These are phyloP conservation scores for Tenthredo distinguenda DNA, from an alignment of 2,888 invertebrate species.

Conservation along the genomic window DNA sequence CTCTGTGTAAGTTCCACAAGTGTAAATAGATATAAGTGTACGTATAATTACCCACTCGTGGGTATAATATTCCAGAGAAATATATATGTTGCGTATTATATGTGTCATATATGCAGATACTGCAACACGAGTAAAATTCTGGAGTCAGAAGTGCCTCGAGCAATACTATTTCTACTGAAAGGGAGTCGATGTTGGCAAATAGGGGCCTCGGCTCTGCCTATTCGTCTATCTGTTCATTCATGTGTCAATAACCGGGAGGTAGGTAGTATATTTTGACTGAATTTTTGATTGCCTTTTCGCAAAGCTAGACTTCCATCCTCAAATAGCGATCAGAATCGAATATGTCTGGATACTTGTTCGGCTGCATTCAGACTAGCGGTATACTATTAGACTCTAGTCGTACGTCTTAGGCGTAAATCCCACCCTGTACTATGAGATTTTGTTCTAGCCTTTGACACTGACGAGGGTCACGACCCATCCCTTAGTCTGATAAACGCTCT, in stretches of 20 bases:
- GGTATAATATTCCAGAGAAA: conserved; percentile 5
- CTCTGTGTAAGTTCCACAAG: not conserved
- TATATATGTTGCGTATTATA: not conserved
- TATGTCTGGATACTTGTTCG: not conserved
- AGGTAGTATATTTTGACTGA: not conserved
- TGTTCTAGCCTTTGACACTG: conserved; percentile 19
- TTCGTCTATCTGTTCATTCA: conserved; percentile 28
- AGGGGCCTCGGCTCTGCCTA: conserved; percentile 1
- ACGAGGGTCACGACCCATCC: conserved; percentile 24
- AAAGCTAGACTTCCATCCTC: not conserved
- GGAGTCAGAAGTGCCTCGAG: conserved; percentile 5
- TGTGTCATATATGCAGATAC: not conserved
- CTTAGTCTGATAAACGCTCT: conserved; percentile 13
- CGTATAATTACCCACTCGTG: conserved; percentile 4
- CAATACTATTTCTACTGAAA: not conserved
- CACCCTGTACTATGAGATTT: not conserved
- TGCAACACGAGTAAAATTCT: not conserved
- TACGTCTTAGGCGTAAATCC: not conserved
- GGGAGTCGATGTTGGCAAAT: conserved; percentile 36
- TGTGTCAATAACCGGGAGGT: conserved; percentile 27
- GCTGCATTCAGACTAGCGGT: not conserved
- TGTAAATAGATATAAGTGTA: not conserved
- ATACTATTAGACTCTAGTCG: not conserved
- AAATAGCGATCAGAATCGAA: not conserved
- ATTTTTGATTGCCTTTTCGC: conserved; percentile 39